These are phyloP conservation scores for Branchinecta lynchi DNA, from an alignment of 1,140 invertebrate species.

Conservation along the genomic window DNA sequence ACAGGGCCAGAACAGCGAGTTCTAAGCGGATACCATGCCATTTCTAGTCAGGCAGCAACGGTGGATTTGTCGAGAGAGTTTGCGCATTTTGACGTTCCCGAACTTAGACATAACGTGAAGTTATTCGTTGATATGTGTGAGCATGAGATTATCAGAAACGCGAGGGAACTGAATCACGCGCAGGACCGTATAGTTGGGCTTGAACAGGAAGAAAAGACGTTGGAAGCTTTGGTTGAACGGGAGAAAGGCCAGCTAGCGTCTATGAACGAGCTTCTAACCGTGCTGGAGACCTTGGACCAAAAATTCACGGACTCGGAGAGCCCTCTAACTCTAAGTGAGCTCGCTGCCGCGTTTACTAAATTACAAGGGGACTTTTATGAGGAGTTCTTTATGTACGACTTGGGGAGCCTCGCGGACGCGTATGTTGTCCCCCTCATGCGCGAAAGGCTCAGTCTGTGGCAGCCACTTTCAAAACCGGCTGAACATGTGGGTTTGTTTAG, in stretches of 20 bases:
- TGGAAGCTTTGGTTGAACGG: constrained; percentile 50
- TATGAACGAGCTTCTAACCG: constrained; percentile 49
- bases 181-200: constrained; percentile 60
- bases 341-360: background rate
- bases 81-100: constrained; percentile 51
- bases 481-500: constrained; percentile 12
- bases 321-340: background rate
- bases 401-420: constrained; percentile 46
- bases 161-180: constrained; percentile 54
- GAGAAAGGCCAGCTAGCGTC: constrained; percentile 56
- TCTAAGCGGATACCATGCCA: constrained; percentile 84
- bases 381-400: constrained; percentile 46
- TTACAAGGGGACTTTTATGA: constrained; percentile 28
- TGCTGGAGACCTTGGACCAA: constrained; percentile 49
- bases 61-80: constrained; percentile 27
- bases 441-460: constrained; percentile 40
- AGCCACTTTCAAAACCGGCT: constrained; percentile 25
- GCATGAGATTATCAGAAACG: constrained; percentile 82
- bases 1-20: constrained; percentile 87
- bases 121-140: constrained; percentile 81
- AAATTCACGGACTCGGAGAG: constrained; percentile 24
- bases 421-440: constrained; percentile 50
- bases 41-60: constrained; percentile 43
- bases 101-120: constrained; percentile 81
- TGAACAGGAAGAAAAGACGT: constrained; percentile 55